Base-by-base conservation (phyloP, 2,113 vertebrate genomes). In the Pluvianellus socialis region DNA sequence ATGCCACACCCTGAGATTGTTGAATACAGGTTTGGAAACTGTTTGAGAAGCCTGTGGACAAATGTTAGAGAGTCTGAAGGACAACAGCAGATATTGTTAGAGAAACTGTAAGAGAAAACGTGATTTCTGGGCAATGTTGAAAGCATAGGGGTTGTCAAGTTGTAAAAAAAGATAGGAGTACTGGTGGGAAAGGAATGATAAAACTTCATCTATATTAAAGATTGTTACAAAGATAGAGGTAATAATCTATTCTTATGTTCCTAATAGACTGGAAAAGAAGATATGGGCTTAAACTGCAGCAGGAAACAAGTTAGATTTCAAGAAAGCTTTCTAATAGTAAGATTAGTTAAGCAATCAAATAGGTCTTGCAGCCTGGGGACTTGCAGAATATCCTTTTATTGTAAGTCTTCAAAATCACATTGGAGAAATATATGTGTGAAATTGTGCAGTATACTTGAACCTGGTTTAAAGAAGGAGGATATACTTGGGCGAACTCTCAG, bases 131-230 rank as follows among this genome's bases (percentile, higher is more conserved):
- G 33, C 53, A 75, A 44, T 35, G 66, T 63, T 84, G 73, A 96
- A 96, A 87, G 56, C 59, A 47, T 30, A 1, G 1, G 19, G 10
- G 26, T 92, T 91, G 73, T 92, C 79, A 85, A 81, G 33, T n/a
- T 88, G 33, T 77, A 87, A 74, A 91, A 91, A 38, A 89, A 74
- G 55, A 47, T 86, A 86, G 91, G 44, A 9, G 63, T 50, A 89
- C 40, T 79, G 26, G 32, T 72, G 45, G 40, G 56, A 91, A 96
- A 84, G 30, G 18, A 68, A 52, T 0, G 8, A 77, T 65, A 89
- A 87, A 92, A 68, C 42, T 89, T 95, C 42, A 53, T 68, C 30
- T 42, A 84, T 35, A n/a, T 94, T 86, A 86, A 92, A 94, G 86
- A 53, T n/a, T 67, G 23, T 49, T 82, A 55, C 49, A 91, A 84